Conservation (phyloP, 2,113 vertebrate species). For the Phrynocephalus versicolor region DNA sequence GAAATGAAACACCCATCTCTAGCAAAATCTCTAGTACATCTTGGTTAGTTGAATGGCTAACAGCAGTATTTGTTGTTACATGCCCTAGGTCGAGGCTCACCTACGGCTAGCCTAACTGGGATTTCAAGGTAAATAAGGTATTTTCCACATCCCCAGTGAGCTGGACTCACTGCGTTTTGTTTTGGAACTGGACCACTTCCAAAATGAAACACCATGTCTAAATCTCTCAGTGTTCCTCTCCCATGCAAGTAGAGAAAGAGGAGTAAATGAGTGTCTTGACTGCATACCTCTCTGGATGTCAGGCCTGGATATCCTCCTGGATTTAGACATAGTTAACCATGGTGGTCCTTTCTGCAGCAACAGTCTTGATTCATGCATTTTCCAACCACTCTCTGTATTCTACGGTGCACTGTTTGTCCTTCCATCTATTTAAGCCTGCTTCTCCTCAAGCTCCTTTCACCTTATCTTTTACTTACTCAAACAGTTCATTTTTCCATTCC, state of each 20-base stretch:
- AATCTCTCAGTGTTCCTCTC: background rate
- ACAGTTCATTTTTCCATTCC: background rate
- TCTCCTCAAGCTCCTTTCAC: background rate
- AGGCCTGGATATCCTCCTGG: background rate
- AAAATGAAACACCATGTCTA: too few relatives aligned
- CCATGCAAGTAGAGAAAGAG: background rate
- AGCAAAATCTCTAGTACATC: too few relatives aligned
- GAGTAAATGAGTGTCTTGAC: background rate
- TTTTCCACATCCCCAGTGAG: too few relatives aligned
- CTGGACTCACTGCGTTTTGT: too few relatives aligned
- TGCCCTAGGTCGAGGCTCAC: too few relatives aligned
- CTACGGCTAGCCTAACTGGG: too few relatives aligned
- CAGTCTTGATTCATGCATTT: background rate
- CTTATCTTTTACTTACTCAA: background rate
- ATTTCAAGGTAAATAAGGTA: too few relatives aligned
- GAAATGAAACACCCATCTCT: too few relatives aligned
- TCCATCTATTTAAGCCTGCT: background rate
- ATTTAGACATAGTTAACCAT: too few relatives aligned
- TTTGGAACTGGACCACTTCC: too few relatives aligned
- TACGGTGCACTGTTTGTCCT: background rate
- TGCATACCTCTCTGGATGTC: background rate
- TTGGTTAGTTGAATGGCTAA: too few relatives aligned
- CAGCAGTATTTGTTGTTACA: too few relatives aligned
- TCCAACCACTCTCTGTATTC: background rate
- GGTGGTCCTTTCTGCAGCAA: background rate